phyloP scores from a whole-genome alignment of 2,888 invertebrate genomes.

The Tipula unca region DNA sequence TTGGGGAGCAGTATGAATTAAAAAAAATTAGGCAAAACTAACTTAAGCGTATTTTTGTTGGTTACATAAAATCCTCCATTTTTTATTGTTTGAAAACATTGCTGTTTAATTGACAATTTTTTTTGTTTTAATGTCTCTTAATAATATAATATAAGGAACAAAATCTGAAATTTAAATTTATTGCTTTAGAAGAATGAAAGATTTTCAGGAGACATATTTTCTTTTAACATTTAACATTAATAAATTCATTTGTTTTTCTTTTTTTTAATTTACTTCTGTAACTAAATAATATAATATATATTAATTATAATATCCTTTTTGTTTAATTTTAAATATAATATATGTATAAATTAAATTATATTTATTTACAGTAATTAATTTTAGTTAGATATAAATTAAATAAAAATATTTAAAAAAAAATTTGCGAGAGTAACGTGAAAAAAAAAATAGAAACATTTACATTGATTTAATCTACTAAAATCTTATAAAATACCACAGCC shows the following conservation, averaged over 20 bases:
- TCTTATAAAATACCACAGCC: conserved; percentile 21
- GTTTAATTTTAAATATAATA: background rate
- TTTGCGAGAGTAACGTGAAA: background rate
- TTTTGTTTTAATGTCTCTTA: background rate
- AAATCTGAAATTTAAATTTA: background rate
- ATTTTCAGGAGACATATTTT: background rate
- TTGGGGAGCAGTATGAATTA: background rate
- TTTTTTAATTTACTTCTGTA: background rate
- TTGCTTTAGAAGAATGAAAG: background rate
- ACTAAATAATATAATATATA: background rate
- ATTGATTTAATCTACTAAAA: conserved; percentile 1
- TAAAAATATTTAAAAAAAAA: background rate
- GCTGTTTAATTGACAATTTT: background rate
- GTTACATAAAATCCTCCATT: background rate
- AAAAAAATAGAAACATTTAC: background rate
- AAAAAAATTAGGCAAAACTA: background rate
- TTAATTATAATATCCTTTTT: background rate
- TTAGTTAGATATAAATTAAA: background rate
- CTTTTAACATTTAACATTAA: background rate
- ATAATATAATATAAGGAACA: background rate
- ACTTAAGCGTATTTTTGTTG: background rate
- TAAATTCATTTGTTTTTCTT: conserved; percentile 14
- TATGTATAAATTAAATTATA: conserved; percentile 3
- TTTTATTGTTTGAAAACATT: background rate
- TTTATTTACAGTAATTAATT: background rate